A percentile compares a stretch with the other conserved stretches of the same genome.
Conservation (phyloP, 1,140 invertebrate species). For the Orchestia grillus region DNA sequence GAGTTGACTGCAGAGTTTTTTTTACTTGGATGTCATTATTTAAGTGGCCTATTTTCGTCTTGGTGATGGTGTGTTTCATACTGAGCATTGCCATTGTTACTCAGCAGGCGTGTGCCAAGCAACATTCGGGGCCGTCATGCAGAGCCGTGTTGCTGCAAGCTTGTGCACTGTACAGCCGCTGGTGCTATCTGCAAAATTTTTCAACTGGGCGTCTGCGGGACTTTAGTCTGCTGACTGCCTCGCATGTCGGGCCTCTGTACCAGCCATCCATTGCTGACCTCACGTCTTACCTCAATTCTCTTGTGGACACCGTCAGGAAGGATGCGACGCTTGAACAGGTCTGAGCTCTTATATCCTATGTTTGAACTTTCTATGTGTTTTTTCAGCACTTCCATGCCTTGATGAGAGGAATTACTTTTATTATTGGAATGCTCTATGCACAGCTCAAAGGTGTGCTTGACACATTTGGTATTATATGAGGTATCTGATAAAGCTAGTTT, state of each 20-base stretch:
- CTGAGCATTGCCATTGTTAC: not conserved
- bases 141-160: not conserved
- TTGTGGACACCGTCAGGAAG: conserved; percentile 21
- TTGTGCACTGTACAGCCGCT: not conserved
- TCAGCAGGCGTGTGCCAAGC: not conserved
- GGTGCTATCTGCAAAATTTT: conserved; percentile 30
- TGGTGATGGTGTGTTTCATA: no score
- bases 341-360: not conserved
- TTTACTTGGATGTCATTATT: no score
- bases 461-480: no score
- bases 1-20: no score
- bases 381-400: no score
- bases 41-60: no score
- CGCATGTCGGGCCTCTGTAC: not conserved
- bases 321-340: not conserved
- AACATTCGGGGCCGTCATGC: not conserved
- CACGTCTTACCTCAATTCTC: not conserved
- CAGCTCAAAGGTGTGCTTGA: no score
- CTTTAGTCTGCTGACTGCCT: not conserved
- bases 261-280: not conserved
- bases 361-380: no score
- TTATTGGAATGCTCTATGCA: no score
- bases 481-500: no score
- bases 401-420: no score
- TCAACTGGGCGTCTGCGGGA: not conserved